Base-by-base conservation (phyloP, 92 coral and sea anemone species). In the Epizoanthus ramosus region DNA sequence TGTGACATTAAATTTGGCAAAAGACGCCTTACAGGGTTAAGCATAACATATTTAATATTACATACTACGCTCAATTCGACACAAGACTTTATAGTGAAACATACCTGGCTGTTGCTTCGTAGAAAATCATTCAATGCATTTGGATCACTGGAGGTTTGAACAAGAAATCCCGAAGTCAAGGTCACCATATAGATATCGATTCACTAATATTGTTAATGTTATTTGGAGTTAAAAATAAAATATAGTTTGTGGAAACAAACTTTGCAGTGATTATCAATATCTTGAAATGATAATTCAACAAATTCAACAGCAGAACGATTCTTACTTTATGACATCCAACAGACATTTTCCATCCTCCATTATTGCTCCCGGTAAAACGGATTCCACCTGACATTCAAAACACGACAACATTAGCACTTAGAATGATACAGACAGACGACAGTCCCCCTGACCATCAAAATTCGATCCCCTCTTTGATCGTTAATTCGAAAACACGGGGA, bases 261-360 rank as follows among this genome's bases (percentile, higher is more conserved):
- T 47, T 12, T 47, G 6, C 43, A 37, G 3, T 37, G 43, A 37
- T 31, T 71, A 71, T 69, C 63, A 65, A 75, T 68, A 67, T 68
- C 75, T 14, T 37, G 31, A 15, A 28, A 73, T 60, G 23, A 61
- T 18, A 71, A 54, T 22, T 71, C 56, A 76, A 37, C n/a, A 77
- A 76, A 21, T 75, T 33, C 9, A 35, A 35, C 28, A 37, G 54
- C 54, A 33, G 37, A 14, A 45, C 56, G 63, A 37, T 50, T 68
- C 83, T 92, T 83, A 96, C 99, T 91, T 92, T 85, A 96, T 96
- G 73, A 96, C 99, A 81, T 96, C 99, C 85, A 96, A 83, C 17
- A 96, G 87, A 81, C 99, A 96, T 80, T 92, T 96, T 47, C 90
- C 98, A 90, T 94, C 97, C 70, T 96, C 99, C 99, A 96, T 96